Evolutionary conservation across 2,888 invertebrate species (phyloP), one percentile per base, ranked within the genome.

Genomic region (Sympetrum striolatum): DNA sequence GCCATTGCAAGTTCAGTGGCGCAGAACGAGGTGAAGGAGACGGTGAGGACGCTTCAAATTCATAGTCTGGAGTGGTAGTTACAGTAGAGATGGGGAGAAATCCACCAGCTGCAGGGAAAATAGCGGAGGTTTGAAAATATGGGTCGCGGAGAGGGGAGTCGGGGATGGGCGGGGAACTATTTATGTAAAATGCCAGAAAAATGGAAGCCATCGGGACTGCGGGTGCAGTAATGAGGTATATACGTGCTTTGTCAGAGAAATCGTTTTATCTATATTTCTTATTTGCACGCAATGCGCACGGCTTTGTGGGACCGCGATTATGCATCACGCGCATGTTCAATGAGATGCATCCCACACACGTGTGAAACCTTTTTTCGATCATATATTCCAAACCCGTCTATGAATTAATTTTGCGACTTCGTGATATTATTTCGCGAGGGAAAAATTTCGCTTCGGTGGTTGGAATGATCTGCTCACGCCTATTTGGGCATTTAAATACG

Each of bases 21-120:
- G 31, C 73, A 73, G 73, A 73, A 73, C 31, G 25, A 31, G 31
- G 25, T 31, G 25, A 73, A 73, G 73, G 25, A 73, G 73, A 73
- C 31, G 73, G 64, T 64, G n/a, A 64, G 64, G 73, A 31, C 31
- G 31, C 73, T 73, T 73, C 73, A 73, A 31, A 73, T 73, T 25
- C 73, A 73, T 73, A 73, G 64, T 22, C 80, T 18, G 80, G 80
- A 37, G 35, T 31, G 35, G 80, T 37, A 37, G 37, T 18, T 22
- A 80, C 35, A 18, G 80, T 25, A 48, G 15, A 14, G 37, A 60
- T 18, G 35, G 18, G 25, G 53, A 58, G 86, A 86, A 82, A 82
- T 58, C 82, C 82, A 82, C 44, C 86, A 64, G 86, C 86, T 60
- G 60, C 60, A 37, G 39, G 60, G 86, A 86, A 86, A 86, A 86